Conservation (phyloP, 2,888 invertebrate genomes). For the Drymonia ruficornis region DNA sequence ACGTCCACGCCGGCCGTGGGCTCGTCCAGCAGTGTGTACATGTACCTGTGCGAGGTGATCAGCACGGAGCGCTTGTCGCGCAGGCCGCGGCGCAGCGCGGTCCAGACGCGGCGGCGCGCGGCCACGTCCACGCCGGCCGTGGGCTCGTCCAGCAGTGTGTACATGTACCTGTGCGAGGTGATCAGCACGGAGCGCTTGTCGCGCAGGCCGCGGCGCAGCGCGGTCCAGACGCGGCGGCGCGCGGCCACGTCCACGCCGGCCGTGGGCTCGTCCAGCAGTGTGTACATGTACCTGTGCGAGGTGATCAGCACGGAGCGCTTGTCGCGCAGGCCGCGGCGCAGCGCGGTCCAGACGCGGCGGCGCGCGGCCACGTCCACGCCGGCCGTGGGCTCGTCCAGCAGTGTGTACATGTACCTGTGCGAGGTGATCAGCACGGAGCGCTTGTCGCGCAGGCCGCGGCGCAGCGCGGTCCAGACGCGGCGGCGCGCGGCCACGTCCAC, state of each 20-base stretch:
- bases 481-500: constrained; percentile 82
- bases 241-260: background rate
- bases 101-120: constrained; percentile 4
- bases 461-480: background rate
- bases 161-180: background rate
- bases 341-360: constrained; percentile 36
- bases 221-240: constrained; percentile 4
- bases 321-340: background rate
- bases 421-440: background rate
- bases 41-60: background rate
- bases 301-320: background rate
- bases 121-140: background rate
- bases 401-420: background rate
- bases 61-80: constrained; percentile 38
- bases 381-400: constrained; percentile 3
- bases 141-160: no score
- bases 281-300: background rate
- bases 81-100: constrained; percentile 1
- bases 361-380: constrained; percentile 84
- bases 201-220: constrained; percentile 35
- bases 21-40: background rate
- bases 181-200: constrained; percentile 1
- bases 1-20: constrained; percentile 84
- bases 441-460: background rate
- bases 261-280: no score